A percentile compares a stretch with the other conserved stretches of the same genome.
These are phyloP conservation scores for Mesitornis unicolor DNA, from an alignment of 2,113 vertebrate genomes.

Conservation along the genomic window DNA sequence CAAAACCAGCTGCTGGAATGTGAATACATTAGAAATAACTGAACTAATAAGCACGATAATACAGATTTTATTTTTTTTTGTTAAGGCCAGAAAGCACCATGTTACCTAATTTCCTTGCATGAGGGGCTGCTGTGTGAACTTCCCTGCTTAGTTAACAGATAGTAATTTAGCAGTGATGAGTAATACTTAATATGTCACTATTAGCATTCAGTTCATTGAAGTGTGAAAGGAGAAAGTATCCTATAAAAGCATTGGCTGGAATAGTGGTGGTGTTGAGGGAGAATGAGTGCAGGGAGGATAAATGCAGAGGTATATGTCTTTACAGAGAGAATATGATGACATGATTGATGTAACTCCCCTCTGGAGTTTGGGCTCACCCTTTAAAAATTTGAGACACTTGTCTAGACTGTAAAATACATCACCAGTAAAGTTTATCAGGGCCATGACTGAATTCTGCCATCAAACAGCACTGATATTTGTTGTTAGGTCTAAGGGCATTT, in stretches of 20 bases:
- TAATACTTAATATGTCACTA: neutral
- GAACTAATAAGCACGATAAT: neutral
- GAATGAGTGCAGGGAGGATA: neutral
- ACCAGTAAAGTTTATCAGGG: neutral
- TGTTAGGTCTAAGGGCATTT: neutral
- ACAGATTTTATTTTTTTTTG: neutral
- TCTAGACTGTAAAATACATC: neutral
- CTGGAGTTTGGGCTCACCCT: neutral
- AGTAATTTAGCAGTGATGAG: neutral
- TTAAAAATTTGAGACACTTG: neutral
- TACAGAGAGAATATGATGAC: neutral
- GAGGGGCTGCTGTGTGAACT: neutral
- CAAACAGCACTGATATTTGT: constrained; percentile 3
- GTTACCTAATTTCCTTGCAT: neutral
- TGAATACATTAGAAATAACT: neutral
- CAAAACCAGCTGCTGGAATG: neutral
- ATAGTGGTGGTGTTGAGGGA: neutral
- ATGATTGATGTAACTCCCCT: neutral
- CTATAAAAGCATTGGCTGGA: neutral
- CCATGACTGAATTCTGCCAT: neutral
- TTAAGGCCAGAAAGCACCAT: neutral
- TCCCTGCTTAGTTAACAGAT: neutral
- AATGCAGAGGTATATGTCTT: neutral
- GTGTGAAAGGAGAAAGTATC: neutral
- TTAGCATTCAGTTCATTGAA: neutral